Evolutionary conservation across 2,113 vertebrate species (phyloP).

Genomic region (Arothron firmamentum): DNA sequence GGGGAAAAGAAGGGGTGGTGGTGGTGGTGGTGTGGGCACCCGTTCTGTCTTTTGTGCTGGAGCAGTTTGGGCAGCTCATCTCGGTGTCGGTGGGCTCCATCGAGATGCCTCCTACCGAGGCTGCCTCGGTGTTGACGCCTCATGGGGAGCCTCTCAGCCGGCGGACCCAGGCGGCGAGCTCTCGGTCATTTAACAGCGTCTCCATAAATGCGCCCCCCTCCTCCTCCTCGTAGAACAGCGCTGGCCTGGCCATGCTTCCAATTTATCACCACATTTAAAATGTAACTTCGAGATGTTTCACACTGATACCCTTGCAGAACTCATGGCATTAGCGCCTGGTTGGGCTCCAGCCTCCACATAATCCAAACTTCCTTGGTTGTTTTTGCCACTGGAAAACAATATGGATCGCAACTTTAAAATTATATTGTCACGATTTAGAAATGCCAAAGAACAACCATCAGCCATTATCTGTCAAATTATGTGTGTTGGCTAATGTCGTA

Average conservation of each 20-base stretch:
- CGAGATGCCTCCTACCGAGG: not conserved
- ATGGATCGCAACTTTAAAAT: too few species aligned
- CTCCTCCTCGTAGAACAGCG: too few species aligned
- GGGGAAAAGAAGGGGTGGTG: not conserved
- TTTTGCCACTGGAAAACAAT: too few species aligned
- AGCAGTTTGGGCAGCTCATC: slow-evolving; percentile 24
- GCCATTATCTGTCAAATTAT: slow-evolving; percentile 8
- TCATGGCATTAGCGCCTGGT: too few species aligned
- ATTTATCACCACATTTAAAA: not conserved
- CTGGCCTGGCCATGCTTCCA: too few species aligned
- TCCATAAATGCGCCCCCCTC: too few species aligned
- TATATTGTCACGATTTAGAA: too few species aligned
- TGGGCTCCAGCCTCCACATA: too few species aligned
- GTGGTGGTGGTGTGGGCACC: slow-evolving; percentile 16
- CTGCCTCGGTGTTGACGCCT: slow-evolving; percentile 7
- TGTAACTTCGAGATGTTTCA: not conserved
- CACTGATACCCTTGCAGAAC: too few species aligned
- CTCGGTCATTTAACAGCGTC: not conserved
- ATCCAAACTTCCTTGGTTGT: too few species aligned
- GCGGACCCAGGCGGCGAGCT: slow-evolving; percentile 1
- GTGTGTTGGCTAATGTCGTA: slow-evolving; percentile 17
- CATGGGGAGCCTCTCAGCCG: not conserved
- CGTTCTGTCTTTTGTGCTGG: slow-evolving; percentile 66
- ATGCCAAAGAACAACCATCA: too few species aligned
- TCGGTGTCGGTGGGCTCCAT: slow-evolving; percentile 3